Percentiles rank a stretch among this genome's conserved stretches.
phyloP scores from a whole-genome alignment of 2,113 vertebrate species.

The Maccullochella peelii region DNA sequence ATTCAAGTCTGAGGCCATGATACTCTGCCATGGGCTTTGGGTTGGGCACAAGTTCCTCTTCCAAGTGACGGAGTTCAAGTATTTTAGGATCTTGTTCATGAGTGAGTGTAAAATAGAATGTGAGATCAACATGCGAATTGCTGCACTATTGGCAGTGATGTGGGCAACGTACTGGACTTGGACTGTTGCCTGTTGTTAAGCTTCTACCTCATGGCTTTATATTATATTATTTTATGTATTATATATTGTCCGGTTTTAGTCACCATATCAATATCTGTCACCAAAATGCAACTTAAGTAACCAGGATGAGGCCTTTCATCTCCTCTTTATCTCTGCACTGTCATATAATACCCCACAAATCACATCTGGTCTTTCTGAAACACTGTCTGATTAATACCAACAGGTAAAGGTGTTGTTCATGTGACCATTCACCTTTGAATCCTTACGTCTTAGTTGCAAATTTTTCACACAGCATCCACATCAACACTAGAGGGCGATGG shows the following conservation, averaged over 20 bases:
- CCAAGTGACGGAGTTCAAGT: neutral
- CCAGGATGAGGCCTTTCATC: neutral
- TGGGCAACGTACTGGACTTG: neutral
- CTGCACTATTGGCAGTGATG: neutral
- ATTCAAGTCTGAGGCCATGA: neutral
- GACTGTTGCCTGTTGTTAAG: neutral
- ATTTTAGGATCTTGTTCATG: conserved; percentile 8
- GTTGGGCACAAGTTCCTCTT: neutral
- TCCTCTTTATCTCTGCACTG: neutral
- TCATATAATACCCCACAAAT: neutral
- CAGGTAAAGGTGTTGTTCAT: neutral
- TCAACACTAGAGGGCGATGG: conserved; percentile 61
- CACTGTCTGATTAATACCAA: too few species aligned
- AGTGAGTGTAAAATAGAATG: neutral
- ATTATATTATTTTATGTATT: neutral
- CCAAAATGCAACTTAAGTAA: neutral
- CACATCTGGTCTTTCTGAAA: neutral
- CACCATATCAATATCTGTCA: neutral
- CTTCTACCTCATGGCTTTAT: neutral
- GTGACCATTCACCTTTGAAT: neutral
- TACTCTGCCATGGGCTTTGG: neutral
- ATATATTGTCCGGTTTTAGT: neutral
- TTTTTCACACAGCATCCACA: neutral
- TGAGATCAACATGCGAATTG: neutral
- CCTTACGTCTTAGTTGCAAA: neutral